Base-by-base conservation (phyloP, 2,113 vertebrate species). In the Copsychus sechellarum region DNA sequence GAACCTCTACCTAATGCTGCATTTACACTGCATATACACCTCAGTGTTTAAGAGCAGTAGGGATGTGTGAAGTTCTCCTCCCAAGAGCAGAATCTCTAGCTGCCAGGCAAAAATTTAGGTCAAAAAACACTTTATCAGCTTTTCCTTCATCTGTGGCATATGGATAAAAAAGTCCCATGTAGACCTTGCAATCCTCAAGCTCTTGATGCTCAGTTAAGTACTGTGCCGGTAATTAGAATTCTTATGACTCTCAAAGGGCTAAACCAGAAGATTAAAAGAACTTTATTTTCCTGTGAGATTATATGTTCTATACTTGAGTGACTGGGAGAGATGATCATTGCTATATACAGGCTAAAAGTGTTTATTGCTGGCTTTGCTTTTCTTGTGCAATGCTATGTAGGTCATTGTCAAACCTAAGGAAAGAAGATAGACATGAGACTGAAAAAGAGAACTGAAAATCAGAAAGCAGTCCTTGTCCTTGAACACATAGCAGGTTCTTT, bases 191-290 rank as follows among this genome's bases (percentile, higher is more conserved):
- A 0, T 88, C 71, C 79, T 92, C 84, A 38, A 82, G 48, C 70
- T 82, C 81, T 83, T 90, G 72, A 92, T 89, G 56, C 61, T 66
- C 83, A 58, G 73, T 86, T 70, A 93, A 96, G 22, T 28, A 74
- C 65, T 71, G 56, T 17, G 67, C 34, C 4, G 0, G 88, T 95
- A 96, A 96, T 92, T 92, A 94, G 74, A 89, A 93, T 80, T 74
- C 69, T 86, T 85, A 58, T 42, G 34, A 45, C 60, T 96, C 88
- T 94, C 93, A 64, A 81, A 62, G 86, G 92, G 57, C 79, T 87
- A 89, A 94, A 74, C 34, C 70, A 88, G 89, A 95, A 92, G 71
- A 95, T 96, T 96, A 95, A 92, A 96, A 95, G 67, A 95, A 92
- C 28, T 89, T 78, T 74, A 23, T 86, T 91, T 78, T 78, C 86